Base-by-base conservation (phyloP, 1,140 invertebrate genomes). In the Papilio polyxenes region DNA sequence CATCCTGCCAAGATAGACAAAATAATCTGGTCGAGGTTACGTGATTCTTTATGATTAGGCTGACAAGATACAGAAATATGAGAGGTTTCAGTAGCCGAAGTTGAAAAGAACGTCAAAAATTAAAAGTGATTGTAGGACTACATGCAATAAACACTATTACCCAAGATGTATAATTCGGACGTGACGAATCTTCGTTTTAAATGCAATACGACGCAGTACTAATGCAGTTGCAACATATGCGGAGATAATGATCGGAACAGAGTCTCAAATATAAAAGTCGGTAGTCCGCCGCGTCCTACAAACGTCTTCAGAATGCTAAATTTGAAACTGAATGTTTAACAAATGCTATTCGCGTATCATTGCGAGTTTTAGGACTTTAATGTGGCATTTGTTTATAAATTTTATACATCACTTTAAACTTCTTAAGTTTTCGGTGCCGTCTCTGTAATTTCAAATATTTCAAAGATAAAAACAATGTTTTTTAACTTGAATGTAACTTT, bases 211-310 rank as follows among this genome's bases (percentile, higher is more conserved):
- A 72, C 83, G 74, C 51, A 87, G 83, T 84, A 87, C 81, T 83
- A 85, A 82, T 87, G 86, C 87, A 90, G 87, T 91, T 92, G 87
- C 87, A 90, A 86, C 84, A 89, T 85, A 59, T 82, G 74, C 81
- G 82, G 72, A 83, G 85, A 89, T 90, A 86, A 89, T 87, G 83
- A 83, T 85, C 86, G 78, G 82, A 82, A 84, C 80, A 85, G 82
- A 85, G 83, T 80, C 77, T 79, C 76, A 86, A 83, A 75, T 40
- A 31, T 79, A 87, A 87, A 90, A 89, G 80, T 84, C 82, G 62
- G 69, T 82, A 72, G 76, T 82, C 85, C 76, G 85, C 81, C 82
- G 77, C 82, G 88, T 89, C 89, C 88, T 88, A 91, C 85, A 83
- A 80, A 82, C 79, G 81, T 83, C 82, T 86, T 82, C 40, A 59